Evolutionary conservation across 2,797 vertebrate genomes (phyloP), one percentile per base, ranked within the genome.

Genomic region (Falco cherrug): DNA sequence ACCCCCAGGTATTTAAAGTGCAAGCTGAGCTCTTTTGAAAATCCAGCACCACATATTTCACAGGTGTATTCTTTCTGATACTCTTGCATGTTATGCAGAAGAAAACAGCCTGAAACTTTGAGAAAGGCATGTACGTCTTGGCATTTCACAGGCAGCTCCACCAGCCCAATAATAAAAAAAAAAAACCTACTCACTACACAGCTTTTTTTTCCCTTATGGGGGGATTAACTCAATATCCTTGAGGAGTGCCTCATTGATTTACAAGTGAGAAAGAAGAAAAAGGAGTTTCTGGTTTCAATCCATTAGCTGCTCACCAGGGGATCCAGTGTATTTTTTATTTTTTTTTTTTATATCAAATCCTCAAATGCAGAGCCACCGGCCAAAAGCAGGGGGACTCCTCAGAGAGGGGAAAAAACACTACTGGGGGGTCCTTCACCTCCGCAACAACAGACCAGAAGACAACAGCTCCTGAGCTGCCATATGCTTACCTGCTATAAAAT

Each of bases 1-100:
- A n/a, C 41, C 41, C 41, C 15, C 35, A 60, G 47, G 65, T 89
- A 85, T 15, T 64, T 78, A 63, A 93, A 92, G 76, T 85, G 84
- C 75, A 94, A 95, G 69, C 87, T 67, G 92, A 96, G 59, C 73
- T 91, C 48, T 90, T 93, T 63, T 81, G 89, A 88, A 89, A 97
- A 91, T 81, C 39, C 84, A 84, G 76, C 74, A 78, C 35, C 61
- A 60, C 0, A 2, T 47, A 84, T 71, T 86, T 84, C 79, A 87
- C 16, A 81, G 45, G 63, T 56, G 28, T 50, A 53, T 47, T 12
- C 64, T 75, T 92, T 92, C 65, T 88, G 92, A 86, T 86, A 65
- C 25, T 71, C 57, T 69, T 2, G 11, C 53, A 59, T 43, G 50
- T 87, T 69, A 65, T 12, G 39, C 39, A 1, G 3, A 69, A 78